Evolutionary conservation across 2,888 invertebrate species (phyloP).

Genomic region (Chydorus sphaericus): DNA sequence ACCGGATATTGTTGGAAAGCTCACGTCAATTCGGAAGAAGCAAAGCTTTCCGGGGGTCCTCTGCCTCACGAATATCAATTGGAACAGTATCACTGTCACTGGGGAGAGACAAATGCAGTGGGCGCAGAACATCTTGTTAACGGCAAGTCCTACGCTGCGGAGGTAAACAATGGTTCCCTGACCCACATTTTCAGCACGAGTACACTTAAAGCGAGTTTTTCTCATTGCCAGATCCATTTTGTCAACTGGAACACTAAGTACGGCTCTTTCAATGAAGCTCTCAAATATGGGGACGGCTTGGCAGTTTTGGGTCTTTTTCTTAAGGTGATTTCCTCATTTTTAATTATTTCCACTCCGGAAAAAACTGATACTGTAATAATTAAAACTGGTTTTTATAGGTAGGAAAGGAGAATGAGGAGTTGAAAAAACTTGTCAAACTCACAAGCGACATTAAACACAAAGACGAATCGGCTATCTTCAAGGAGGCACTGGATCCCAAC

Average conservation of each 20-base stretch:
- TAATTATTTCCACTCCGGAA: too few species aligned
- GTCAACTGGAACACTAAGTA: constrained; percentile 93
- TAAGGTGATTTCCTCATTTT: too few species aligned
- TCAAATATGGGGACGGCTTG: constrained; percentile 67
- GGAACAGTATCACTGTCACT: constrained; percentile 89
- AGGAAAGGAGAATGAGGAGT: constrained; percentile 55
- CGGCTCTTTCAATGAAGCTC: constrained; percentile 64
- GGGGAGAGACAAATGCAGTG: constrained; percentile 66
- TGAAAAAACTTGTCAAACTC: constrained; percentile 62
- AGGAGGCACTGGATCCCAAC: constrained; percentile 52
- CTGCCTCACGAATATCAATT: constrained; percentile 60
- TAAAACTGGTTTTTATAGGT: too few species aligned
- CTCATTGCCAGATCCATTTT: too few species aligned
- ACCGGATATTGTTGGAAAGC: constrained; percentile 79
- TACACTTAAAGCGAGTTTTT: too few species aligned
- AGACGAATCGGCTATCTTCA: constrained; percentile 47
- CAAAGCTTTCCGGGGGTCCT: constrained; percentile 64
- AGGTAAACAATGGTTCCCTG: too few species aligned
- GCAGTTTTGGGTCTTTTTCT: constrained; percentile 79
- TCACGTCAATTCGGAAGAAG: constrained; percentile 30
- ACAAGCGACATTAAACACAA: constrained; percentile 61
- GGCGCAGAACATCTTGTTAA: constrained; percentile 91
- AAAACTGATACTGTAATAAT: too few species aligned
- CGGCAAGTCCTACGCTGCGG: constrained; percentile 70
- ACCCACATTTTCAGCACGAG: too few species aligned